Base-by-base conservation (phyloP, 2,797 vertebrate species). In the Halcyon leucocephala region DNA sequence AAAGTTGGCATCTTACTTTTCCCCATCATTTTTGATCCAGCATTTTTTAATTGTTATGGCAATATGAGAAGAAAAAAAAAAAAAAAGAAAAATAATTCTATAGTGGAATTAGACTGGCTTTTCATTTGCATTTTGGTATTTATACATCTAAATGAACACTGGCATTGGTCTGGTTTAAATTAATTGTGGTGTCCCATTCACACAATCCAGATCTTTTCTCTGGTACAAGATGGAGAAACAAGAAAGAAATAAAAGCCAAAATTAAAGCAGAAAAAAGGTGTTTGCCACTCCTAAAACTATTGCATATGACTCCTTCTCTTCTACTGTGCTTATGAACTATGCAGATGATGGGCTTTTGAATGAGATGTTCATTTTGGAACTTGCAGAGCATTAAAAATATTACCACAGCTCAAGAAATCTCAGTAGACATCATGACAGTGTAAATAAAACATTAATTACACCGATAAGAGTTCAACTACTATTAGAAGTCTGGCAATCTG, bases 181-280 rank as follows among this genome's bases (percentile, higher is more conserved):
- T 82, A 58, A 72, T 46, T 86, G 46, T 48, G 18, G 70, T 79
- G 16, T 10, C 33, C n/a, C 12, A 46, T 24, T 48, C 83, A 89
- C 33, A 84, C 16, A 82, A 58, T 6, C 29, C 49, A 69, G 33
- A 57, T 28, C 9, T 86, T 62, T 72, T 72, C 82, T 55, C 1
- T 4, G 49, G 9, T 15, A n/a, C 49, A 41, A 81, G 24, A 35
- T 14, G 4, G 20, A 83, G 37, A 52, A 90, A 46, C 1, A 25
- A 21, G 39, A 6, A 72, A 4, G 13, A 81, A 78, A 49, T 15
- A 88, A 83, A 79, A 55, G 7, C 5, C 1, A 3, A 73, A 8
- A 64, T 25, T 57, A 71, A 81, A 67, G 2, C 3, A 31, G 6
- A 4, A 58, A 35, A 49, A 4, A 6, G 2, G 4, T 17, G 0